Base-by-base conservation (phyloP, 2,888 invertebrate species). In the Chloromyia formosa region DNA sequence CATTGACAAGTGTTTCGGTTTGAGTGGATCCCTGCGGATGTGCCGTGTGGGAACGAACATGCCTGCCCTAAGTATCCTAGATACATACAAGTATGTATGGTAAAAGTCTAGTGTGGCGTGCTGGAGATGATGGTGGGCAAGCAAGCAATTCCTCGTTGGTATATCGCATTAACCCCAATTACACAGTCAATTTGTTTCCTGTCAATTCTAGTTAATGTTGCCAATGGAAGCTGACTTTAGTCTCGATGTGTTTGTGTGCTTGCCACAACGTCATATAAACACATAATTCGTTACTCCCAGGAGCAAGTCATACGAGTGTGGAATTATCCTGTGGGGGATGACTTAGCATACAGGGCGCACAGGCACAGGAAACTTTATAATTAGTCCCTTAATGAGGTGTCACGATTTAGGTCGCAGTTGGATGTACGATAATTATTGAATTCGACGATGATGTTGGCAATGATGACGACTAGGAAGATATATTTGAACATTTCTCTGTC, bases 171-270 rank as follows among this genome's bases (percentile, higher is more conserved):
- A 58, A 71, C 71, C 71, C 56, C 71, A 71, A 71, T 71, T 71
- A 71, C 71, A 71, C 71, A 71, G 58, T 71, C 58, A 71, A 71
- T 71, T 71, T 71, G 71, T 58, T 71, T 56, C 56, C 71, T 71
- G 71, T 58, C 71, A 71, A 71, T 71, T 71, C 58, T 40, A 56
- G 56, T 58, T 58, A 58, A 71, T 35, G 71, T 53, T 58, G 12
- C 58, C 71, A 35, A 71, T 71, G 40, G 18, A 58, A 18, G 27
- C n/a, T 69, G 53, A 27, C 54, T 71, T 58, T 58, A 71, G 35
- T 49, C 49, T 35, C 49, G 5, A n/a, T 58, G 40, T 56, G 56
- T 71, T 20, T 71, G 35, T 71, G 40, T 10, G 40, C 56, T 58
- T 20, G n/a, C 40, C 56, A 12, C 42, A n/a, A 2, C 22, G 20